Percentiles rank a stretch among this genome's conserved stretches.
phyloP scores from a whole-genome alignment of 2,888 invertebrate genomes.

The Bellardia pandia region DNA sequence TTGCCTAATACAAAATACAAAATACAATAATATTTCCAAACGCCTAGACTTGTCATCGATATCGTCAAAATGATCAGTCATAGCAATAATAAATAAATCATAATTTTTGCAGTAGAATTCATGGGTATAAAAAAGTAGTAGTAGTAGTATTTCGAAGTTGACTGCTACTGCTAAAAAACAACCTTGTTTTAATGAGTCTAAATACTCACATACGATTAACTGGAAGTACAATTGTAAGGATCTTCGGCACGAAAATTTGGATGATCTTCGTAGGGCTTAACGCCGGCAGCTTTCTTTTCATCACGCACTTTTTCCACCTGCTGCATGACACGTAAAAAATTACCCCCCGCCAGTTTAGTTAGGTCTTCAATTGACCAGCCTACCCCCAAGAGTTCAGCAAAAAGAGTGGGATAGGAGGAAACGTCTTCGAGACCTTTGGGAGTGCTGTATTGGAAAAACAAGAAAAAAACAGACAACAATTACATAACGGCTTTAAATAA shows the following conservation, averaged over 20 bases:
- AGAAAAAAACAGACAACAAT: conserved; percentile 16
- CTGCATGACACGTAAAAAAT: conserved; percentile 88
- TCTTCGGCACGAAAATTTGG: conserved; percentile 84
- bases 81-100: conserved; percentile 5
- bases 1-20: conserved; percentile 55
- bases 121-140: conserved; percentile 29
- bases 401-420: conserved; percentile 90
- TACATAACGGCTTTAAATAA: not conserved
- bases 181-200: conserved; percentile 59
- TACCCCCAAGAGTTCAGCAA: conserved; percentile 90
- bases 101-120: not conserved
- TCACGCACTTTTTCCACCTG: conserved; percentile 89
- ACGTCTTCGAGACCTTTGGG: conserved; percentile 93
- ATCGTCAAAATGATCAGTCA: conserved; percentile 35
- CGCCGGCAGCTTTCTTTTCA: conserved; percentile 88
- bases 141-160: conserved; percentile 29
- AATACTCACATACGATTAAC: conserved; percentile 80
- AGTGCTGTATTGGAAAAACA: conserved; percentile 85
- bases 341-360: conserved; percentile 90
- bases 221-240: conserved; percentile 84
- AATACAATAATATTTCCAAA: conserved; percentile 56
- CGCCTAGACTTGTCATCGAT: conserved; percentile 35
- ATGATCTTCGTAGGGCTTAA: conserved; percentile 90
- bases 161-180: conserved; percentile 51
- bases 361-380: conserved; percentile 93